Percentiles rank a stretch among this genome's conserved stretches.
Evolutionary conservation across 1,140 invertebrate genomes (phyloP).

Genomic region (Macrobrachium rosenbergii): DNA sequence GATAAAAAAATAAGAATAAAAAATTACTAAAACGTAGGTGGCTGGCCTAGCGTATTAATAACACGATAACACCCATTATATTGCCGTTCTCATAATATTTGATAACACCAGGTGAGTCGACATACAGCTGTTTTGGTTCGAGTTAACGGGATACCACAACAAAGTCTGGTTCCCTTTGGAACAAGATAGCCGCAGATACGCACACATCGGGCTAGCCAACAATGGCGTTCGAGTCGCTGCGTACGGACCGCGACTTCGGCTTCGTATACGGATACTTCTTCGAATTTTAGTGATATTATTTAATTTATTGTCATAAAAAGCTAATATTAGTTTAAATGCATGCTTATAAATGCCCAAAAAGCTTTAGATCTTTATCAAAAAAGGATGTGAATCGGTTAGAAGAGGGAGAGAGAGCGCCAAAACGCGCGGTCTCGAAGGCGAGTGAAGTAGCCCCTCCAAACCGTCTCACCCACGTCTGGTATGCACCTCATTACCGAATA

Average conservation of each 20-base stretch:
- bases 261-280: too few species aligned
- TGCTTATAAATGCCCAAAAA: too few species aligned
- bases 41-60: background rate
- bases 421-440: slow-evolving; percentile 19
- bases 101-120: slow-evolving; percentile 37
- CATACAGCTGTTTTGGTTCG: slow-evolving; percentile 22
- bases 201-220: background rate
- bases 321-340: too few species aligned
- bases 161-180: too few species aligned
- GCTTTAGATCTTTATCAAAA: too few species aligned
- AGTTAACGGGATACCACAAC: slow-evolving; percentile 26
- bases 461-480: slow-evolving; percentile 50
- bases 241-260: too few species aligned
- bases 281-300: too few species aligned
- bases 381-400: too few species aligned
- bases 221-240: too few species aligned
- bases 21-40: too few species aligned
- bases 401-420: slow-evolving; percentile 3
- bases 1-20: too few species aligned
- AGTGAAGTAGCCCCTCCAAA: slow-evolving; percentile 14
- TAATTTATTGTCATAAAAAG: too few species aligned
- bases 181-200: slow-evolving; percentile 28
- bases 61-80: background rate
- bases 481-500: slow-evolving; percentile 62
- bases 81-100: slow-evolving; percentile 34